Conservation (phyloP, 2,113 vertebrate genomes). For the Tichodroma muraria region DNA sequence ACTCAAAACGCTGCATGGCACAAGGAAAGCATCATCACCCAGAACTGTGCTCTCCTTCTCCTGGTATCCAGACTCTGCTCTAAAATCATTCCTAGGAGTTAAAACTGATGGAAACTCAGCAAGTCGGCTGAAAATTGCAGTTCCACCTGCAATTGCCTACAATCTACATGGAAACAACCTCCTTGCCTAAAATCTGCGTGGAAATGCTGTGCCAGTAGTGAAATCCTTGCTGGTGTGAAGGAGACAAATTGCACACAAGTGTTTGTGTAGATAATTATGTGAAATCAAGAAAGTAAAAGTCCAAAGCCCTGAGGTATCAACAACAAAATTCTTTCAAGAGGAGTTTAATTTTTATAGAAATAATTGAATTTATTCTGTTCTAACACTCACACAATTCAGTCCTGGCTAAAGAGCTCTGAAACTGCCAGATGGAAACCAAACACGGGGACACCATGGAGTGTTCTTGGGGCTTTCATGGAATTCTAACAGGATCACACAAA, state of each 20-base stretch:
- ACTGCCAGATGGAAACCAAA: neutral
- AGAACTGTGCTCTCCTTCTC: neutral
- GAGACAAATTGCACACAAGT: neutral
- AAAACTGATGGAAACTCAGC: neutral
- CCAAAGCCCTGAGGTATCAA: constrained; percentile 10
- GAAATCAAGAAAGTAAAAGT: neutral
- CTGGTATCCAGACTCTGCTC: neutral
- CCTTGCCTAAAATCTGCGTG: neutral
- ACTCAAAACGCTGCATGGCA: neutral
- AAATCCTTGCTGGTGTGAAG: neutral
- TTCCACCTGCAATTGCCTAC: too few species aligned
- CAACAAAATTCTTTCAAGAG: neutral
- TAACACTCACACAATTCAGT: neutral
- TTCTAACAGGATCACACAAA: neutral
- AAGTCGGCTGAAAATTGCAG: neutral
- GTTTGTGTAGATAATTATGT: constrained; percentile 8
- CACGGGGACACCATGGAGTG: neutral
- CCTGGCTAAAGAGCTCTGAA: neutral
- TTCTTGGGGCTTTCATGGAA: neutral
- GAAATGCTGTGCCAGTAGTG: neutral
- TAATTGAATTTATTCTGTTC: neutral
- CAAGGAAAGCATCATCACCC: neutral
- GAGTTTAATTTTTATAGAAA: neutral
- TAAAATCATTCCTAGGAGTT: neutral
- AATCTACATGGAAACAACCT: too few species aligned